Evolutionary conservation across 1,140 invertebrate species (phyloP), one percentile per base, ranked within the genome.

Genomic region (Lepidurus packardi): DNA sequence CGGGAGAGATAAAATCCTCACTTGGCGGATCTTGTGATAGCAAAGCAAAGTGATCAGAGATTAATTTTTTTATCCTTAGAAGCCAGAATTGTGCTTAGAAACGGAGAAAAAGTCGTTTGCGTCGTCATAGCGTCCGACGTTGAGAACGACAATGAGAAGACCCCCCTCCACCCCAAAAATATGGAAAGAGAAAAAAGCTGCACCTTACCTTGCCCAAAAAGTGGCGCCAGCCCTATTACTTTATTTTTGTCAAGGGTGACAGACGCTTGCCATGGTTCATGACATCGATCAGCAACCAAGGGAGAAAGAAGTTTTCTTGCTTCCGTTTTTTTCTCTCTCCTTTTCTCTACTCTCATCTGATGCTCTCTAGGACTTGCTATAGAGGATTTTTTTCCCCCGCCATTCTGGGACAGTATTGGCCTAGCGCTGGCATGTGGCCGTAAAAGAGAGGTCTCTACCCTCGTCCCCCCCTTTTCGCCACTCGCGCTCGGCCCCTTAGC

Each of bases 241-340:
- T 21, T 16, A 7, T 65, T 65, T 65, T 65, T 16, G 53, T 65
- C 21, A n/a, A 65, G 53, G 53, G 53, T 65, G 53, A 65, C 53
- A 65, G 53, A 65, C 53, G 53, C 53, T 65, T 65, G 53, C n/a
- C 53, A 65, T 65, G 53, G 53, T 65, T 65, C 53, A 65, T 65
- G 53, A 65, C 53, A 65, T 65, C 53, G 53, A 65, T 65, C 53
- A 65, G 53, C 53, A 65, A 34, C 34, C 34, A 34, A 34, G 34
- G 34, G 34, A 34, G 34, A 34, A 34, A 65, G 21, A 65, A 21
- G 7, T 21, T 65, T 21, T 65, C 13, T 16, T 21, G 6, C 8
- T 0, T 21, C 53, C 53, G 16, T 65, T 65, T 21, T 65, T 65
- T 65, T 65, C 53, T 9, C 13, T 21, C 16, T 13, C 16, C 53